Evolutionary conservation across 2,797 vertebrate species (phyloP), one percentile per base, ranked within the genome.

Genomic region (Uromys caudimaculatus): DNA sequence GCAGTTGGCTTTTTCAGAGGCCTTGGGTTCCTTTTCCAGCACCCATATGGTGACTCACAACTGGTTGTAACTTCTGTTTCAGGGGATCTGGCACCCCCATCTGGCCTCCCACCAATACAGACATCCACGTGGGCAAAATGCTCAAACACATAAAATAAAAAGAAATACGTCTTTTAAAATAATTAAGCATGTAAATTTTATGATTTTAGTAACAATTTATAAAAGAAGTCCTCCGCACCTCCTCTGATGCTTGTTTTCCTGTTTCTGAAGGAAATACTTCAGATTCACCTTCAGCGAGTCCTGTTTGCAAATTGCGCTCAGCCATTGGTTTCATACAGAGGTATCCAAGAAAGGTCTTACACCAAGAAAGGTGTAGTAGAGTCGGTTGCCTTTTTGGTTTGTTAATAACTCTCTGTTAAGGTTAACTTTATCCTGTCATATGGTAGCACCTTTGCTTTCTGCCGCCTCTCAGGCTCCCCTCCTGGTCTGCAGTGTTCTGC

Each of bases 181-280:
- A 16, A 41, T 73, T 71, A 92, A 32, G 56, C 24, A 24, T 32
- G 54, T 60, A 60, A 60, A 62, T 60, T 60, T 47, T 60, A 17
- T 77, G 71, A 76, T 94, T 93, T 89, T 56, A 79, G 32, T 38
- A 64, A 77, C 62, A 67, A 60, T 96, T 71, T 73, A 41, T 56
- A 21, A 73, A 58, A 41, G 50, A 47, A 47, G 32, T 44, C 44
- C 4, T 17, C 32, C 19, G 35, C 7, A 24, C 13, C 73, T 75
- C 16, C 10, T 60, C 69, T 54, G 2, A 2, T 24, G 10, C 77
- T 41, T 94, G 41, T 67, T 93, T 93, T 79, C 7, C 23, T 91
- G 73, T 71, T 78, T 38, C 10, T 38, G 17, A 78, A 78, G 17
- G 90, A 79, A 94, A 90, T 56, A 50, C 14, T 82, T 56, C 75